phyloP scores from a whole-genome alignment of 2,113 vertebrate species.

The Callorhinus ursinus region DNA sequence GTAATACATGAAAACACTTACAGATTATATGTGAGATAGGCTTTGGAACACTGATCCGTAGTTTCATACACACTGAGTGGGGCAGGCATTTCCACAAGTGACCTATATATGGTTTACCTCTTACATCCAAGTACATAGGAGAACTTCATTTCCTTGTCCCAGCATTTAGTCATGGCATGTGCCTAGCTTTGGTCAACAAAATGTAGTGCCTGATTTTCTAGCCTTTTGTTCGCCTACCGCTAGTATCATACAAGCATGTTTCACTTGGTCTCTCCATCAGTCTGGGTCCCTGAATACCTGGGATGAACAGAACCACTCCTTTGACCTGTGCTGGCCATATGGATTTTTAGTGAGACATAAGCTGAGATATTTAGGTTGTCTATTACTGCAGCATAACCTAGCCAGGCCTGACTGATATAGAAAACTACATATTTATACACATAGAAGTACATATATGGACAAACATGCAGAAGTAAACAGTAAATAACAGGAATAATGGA shows the following conservation, averaged over 20 bases:
- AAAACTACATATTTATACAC: background rate
- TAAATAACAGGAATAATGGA: background rate
- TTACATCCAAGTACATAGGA: background rate
- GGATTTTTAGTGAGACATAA: background rate
- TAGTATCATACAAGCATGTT: background rate
- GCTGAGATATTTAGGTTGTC: background rate
- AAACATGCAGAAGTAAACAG: background rate
- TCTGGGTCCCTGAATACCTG: background rate
- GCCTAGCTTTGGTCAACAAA: background rate
- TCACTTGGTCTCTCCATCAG: background rate
- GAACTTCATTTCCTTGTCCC: background rate
- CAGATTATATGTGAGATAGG: constrained; percentile 73
- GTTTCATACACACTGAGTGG: background rate
- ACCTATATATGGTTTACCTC: background rate
- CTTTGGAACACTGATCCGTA: background rate
- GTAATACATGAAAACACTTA: constrained; percentile 70
- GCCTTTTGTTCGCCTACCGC: background rate
- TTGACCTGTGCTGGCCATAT: background rate
- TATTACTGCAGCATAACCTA: background rate
- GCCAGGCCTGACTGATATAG: background rate
- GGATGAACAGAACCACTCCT: background rate
- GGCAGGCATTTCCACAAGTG: background rate
- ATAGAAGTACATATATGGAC: background rate
- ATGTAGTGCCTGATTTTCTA: background rate
- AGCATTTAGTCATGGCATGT: background rate